Evolutionary conservation across 2,797 vertebrate species (phyloP).

Genomic region (Crocodylus rhombifer): DNA sequence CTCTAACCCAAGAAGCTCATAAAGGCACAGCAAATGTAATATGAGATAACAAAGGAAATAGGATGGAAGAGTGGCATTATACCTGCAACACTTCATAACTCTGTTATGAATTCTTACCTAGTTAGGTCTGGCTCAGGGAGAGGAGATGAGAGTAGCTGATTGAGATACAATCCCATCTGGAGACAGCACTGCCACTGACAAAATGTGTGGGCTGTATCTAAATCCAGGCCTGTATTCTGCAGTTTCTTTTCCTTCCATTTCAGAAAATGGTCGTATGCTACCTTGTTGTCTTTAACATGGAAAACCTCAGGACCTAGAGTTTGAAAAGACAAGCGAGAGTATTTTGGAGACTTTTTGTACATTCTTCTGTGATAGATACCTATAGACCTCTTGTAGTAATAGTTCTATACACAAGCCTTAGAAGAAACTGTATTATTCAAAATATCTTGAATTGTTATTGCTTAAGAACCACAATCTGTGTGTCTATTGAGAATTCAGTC

Average conservation of each 20-base stretch:
- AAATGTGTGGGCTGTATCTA: slow-evolving; percentile 87
- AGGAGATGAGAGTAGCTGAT: slow-evolving; percentile 89
- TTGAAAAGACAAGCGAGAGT: slow-evolving; percentile 13
- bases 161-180: slow-evolving; percentile 89
- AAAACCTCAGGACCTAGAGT: slow-evolving; percentile 37
- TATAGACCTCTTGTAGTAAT: neutral
- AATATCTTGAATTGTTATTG: neutral
- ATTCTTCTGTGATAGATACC: neutral
- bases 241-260: slow-evolving; percentile 55
- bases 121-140: slow-evolving; percentile 86
- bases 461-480: neutral
- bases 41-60: neutral
- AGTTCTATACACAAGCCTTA: neutral
- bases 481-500: neutral
- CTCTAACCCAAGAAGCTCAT: neutral
- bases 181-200: slow-evolving; percentile 97
- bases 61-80: neutral
- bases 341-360: neutral
- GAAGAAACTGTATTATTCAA: neutral
- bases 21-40: neutral
- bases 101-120: slow-evolving; percentile 81
- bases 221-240: slow-evolving; percentile 74
- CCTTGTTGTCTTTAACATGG: slow-evolving; percentile 18
- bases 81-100: neutral
- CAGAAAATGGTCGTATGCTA: slow-evolving; percentile 59